Conservation (phyloP, 1,140 invertebrate genomes). For the Venustaconcha ellipsiformis region DNA sequence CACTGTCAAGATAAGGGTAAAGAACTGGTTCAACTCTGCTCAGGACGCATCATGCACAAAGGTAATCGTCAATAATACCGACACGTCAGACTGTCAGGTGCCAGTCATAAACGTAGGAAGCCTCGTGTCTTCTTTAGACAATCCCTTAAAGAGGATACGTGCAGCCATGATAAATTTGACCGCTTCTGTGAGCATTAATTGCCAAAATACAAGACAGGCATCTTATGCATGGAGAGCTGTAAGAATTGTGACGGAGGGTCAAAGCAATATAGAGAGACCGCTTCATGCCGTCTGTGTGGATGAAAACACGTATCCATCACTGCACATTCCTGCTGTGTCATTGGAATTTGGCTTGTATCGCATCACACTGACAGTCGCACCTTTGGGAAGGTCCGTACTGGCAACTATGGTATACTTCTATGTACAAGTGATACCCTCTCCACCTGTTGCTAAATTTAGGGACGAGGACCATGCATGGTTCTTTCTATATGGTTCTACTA, state of each 20-base stretch:
- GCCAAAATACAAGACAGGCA: slow-evolving; percentile 17
- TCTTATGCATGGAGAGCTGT: slow-evolving; percentile 53
- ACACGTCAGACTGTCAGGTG: slow-evolving; percentile 6
- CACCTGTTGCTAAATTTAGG: slow-evolving; percentile 53
- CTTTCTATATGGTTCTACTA: slow-evolving; percentile 52
- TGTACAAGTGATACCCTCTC: slow-evolving; percentile 48
- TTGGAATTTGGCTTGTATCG: slow-evolving; percentile 61
- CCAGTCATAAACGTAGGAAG: slow-evolving; percentile 7
- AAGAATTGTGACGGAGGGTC: slow-evolving; percentile 28
- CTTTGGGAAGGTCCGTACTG: slow-evolving; percentile 33
- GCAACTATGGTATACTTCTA: slow-evolving; percentile 37
- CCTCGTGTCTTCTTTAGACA: slow-evolving; percentile 13
- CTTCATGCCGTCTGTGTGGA: slow-evolving; percentile 45
- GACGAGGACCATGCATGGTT: slow-evolving; percentile 45
- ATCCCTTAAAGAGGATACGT: slow-evolving; percentile 38
- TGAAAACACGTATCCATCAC: slow-evolving; percentile 33
- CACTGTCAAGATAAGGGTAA: slow-evolving; percentile 42
- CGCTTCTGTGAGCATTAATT: slow-evolving; percentile 31
- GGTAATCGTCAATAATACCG: slow-evolving; percentile 42
- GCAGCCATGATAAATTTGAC: slow-evolving; percentile 46
- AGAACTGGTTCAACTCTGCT: slow-evolving; percentile 51
- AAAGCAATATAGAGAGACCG: slow-evolving; percentile 35
- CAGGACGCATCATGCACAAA: slow-evolving; percentile 51
- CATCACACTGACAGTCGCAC: slow-evolving; percentile 52
- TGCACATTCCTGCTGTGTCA: slow-evolving; percentile 46